Evolutionary conservation across 23 tunicate species (phyloP), one percentile per base, ranked within the genome.

Genomic region (Ciona savignyi): DNA sequence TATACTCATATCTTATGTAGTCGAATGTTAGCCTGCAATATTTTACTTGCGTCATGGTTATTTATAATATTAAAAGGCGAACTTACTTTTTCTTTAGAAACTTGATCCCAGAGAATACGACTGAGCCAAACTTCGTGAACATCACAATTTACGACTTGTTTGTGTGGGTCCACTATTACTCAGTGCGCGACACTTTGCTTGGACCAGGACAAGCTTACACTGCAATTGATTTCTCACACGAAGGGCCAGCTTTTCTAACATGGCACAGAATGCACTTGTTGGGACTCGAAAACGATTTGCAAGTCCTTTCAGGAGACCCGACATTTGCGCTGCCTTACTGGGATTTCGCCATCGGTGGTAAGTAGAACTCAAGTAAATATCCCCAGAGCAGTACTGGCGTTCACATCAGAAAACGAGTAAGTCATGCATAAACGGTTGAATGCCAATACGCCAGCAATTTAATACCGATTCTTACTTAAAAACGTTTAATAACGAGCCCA

Each of bases 331-430:
- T 88, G 20, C 96, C 96, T 20, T 88, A 88, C 71, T 88, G 96
- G 96, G 73, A 88, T 35, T 88, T 88, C 33, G 96, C 96, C 23
- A 73, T 77, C 27, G 96, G 96, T 72, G 96, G 96, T 88, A n/a
- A 2, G 15, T 49, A 20, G 61, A n/a, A n/a, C n/a, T n/a, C n/a
- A n/a, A n/a, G n/a, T n/a, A n/a, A n/a, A n/a, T n/a, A n/a, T n/a
- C n/a, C n/a, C n/a, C n/a, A n/a, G n/a, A n/a, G n/a, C n/a, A n/a
- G n/a, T n/a, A n/a, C n/a, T n/a, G n/a, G n/a, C n/a, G n/a, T 49
- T 49, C 15, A 49, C 15, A n/a, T n/a, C n/a, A 49, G 20, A 49
- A 49, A 49, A 49, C 20, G 15, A 49, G 20, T 11, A 11, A 11
- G 15, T 49, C 20, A n/a, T n/a, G n/a, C n/a, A n/a, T n/a, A n/a